phyloP scores from a whole-genome alignment of 2,113 vertebrate species.

The Sialia sialis region DNA sequence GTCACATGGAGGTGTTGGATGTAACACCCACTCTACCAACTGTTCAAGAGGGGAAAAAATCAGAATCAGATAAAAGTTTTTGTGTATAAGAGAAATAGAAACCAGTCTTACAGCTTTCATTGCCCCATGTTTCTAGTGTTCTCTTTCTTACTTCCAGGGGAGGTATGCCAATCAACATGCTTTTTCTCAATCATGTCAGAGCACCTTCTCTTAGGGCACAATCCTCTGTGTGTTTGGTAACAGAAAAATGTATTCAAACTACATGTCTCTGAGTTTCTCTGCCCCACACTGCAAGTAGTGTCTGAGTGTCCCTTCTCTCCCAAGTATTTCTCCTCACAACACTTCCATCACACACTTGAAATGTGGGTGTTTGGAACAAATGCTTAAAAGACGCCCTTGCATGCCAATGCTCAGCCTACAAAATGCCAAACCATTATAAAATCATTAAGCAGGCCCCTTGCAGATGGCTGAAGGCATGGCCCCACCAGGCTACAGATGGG shows the following conservation, averaged over 20 bases:
- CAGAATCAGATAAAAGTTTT: neutral
- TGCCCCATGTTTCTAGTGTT: neutral
- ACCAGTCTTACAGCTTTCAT: neutral
- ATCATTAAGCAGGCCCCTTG: neutral
- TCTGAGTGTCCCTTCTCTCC: neutral
- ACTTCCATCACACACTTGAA: neutral
- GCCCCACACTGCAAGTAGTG: neutral
- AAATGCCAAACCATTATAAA: slow-evolving; percentile 2
- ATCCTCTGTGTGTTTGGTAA: rapidly evolving
- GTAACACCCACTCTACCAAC: slow-evolving; percentile 61
- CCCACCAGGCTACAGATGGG: neutral
- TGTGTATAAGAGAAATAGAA: neutral
- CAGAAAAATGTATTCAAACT: neutral
- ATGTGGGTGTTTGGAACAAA: slow-evolving; percentile 1
- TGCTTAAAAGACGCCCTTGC: neutral
- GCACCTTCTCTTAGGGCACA: neutral
- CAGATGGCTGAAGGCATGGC: neutral
- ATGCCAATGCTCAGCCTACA: slow-evolving; percentile 19
- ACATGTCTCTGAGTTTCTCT: neutral
- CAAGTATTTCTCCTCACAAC: neutral
- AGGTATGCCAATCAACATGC: neutral
- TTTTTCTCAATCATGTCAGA: neutral
- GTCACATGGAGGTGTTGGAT: slow-evolving; percentile 56
- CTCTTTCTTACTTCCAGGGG: neutral
- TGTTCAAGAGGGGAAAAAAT: slow-evolving; percentile 36